Base-by-base conservation (phyloP, 1,140 invertebrate genomes). In the Druon quercuslanigerum region DNA sequence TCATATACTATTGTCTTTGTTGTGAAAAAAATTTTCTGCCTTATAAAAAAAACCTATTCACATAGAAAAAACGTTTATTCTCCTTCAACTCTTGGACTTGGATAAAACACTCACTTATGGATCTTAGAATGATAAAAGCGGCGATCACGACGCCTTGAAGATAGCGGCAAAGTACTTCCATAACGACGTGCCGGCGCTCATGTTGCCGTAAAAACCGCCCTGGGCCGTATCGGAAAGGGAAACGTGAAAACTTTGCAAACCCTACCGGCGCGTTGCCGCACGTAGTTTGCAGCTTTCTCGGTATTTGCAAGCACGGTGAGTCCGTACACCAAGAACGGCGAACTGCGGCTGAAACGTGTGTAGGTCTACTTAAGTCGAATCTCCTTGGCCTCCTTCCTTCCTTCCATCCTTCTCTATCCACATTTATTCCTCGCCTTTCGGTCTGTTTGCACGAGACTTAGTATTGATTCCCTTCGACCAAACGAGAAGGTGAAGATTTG, bases 301-400 rank as follows among this genome's bases (percentile, higher is more conserved):
- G 14, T 66, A 66, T 66, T 33, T 66, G 20, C 60, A 66, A 40
- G 73, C 60, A 72, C 72, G 25, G 33, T 52, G 57, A 50, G 71
- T 51, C 40, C 66, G 16, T 77, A 51, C 46, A 51, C 75, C 72
- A 54, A 72, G 60, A 66, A 46, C 40, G 4, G 9, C 8, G 33
- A 76, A 78, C 77, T 75, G 57, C 72, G 60, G 73, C 60, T 74
- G 75, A 78, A 60, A 75, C 73, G 75, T 54, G 73, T 51, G 50
- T 51, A 79, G 25, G 17, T 71, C 79, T 76, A 74, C 78, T 78
- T 79, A 78, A 84, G 82, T 78, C 77, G 79, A 85, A 83, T 86
- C 81, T 85, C 85, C 86, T 87, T 87, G 84, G 86, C 87, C 86
- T 85, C 83, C 72, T 87, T 88, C 83, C 72, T 87, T 88, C 72